A percentile compares a stretch with the other conserved stretches of the same genome.
phyloP scores from a whole-genome alignment of 2,113 vertebrate genomes.

The Phyllostomus discolor region DNA sequence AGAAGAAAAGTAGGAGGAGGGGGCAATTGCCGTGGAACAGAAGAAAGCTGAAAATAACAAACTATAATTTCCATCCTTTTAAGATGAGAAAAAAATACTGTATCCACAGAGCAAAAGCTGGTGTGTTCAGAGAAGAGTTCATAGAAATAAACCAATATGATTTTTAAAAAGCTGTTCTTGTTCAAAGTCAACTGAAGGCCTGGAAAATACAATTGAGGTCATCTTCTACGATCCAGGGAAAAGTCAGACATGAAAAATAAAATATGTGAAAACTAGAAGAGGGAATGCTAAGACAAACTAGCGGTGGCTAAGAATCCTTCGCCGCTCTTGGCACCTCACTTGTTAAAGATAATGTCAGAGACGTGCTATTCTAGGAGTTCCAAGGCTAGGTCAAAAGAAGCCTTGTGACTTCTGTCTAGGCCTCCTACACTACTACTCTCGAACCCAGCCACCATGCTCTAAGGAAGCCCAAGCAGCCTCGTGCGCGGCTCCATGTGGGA shows the following conservation, averaged over 20 bases:
- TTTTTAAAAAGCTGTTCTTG: background rate
- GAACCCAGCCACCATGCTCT: background rate
- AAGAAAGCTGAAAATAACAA: background rate
- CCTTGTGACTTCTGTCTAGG: background rate
- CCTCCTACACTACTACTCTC: no score
- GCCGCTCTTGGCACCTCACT: background rate
- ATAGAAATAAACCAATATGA: background rate
- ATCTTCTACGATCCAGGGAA: background rate
- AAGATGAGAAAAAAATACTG: background rate
- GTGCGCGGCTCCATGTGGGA: background rate
- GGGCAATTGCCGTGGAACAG: background rate
- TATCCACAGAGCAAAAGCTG: background rate
- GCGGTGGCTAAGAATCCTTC: background rate
- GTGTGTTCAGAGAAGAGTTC: background rate
- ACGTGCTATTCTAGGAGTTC: background rate
- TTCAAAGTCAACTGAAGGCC: background rate
- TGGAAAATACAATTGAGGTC: background rate
- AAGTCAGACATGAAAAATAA: background rate
- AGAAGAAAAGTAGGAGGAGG: background rate
- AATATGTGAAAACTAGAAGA: background rate
- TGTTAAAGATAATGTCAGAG: background rate
- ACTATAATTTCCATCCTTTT: background rate
- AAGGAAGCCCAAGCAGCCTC: background rate
- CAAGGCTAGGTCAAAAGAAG: background rate
- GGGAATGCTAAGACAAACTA: background rate